Conservation (phyloP, 2,797 vertebrate species). For the Anguilla megastoma region DNA sequence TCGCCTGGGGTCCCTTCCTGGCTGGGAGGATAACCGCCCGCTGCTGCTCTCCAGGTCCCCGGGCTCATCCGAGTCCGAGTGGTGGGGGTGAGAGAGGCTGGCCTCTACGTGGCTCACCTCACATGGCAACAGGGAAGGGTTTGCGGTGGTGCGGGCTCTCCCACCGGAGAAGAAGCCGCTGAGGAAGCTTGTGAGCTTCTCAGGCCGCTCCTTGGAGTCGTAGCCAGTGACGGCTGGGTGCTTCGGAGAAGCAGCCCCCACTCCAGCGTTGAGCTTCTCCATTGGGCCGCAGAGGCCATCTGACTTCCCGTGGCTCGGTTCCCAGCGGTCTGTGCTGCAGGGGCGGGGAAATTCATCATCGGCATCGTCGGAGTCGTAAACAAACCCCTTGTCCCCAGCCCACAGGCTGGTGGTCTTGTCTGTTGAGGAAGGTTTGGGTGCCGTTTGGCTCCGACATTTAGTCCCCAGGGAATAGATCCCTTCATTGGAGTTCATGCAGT, state of each 20-base stretch:
- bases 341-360: constrained; percentile 77
- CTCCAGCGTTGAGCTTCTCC: constrained; percentile 54
- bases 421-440: constrained; percentile 60
- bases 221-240: constrained; percentile 52
- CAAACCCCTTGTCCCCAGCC: constrained; percentile 66
- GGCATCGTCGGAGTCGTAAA: constrained; percentile 81
- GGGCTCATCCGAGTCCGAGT: constrained; percentile 78
- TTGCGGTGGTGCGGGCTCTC: constrained; percentile 62
- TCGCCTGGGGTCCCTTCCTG: constrained; percentile 63
- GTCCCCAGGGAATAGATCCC: constrained; percentile 92
- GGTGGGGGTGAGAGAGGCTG: constrained; percentile 58
- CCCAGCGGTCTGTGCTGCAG: constrained; percentile 72
- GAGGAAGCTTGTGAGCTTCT: constrained; percentile 79
- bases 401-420: constrained; percentile 58
- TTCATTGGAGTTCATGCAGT: constrained; percentile 96
- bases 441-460: constrained; percentile 71
- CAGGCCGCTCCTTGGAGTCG: constrained; percentile 78
- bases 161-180: constrained; percentile 72
- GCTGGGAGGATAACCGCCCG: constrained; percentile 61
- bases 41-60: constrained; percentile 69
- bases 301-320: constrained; percentile 82
- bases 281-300: constrained; percentile 87
- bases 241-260: constrained; percentile 36
- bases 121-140: constrained; percentile 60
- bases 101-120: constrained; percentile 54